These are phyloP conservation scores for Parelbella ahira DNA, from an alignment of 2,888 invertebrate species.

Conservation along the genomic window DNA sequence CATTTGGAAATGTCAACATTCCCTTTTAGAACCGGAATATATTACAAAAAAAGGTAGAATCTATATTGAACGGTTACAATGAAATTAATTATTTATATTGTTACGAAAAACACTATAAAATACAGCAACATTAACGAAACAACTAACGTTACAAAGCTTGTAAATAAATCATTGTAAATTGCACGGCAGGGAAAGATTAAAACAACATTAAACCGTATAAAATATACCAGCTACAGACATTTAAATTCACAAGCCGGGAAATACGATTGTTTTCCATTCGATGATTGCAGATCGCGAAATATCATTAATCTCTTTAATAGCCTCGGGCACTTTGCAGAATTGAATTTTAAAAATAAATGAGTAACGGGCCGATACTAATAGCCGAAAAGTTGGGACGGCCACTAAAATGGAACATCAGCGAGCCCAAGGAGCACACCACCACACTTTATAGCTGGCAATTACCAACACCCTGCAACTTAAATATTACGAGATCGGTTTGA, in stretches of 20 bases:
- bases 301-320: conserved; percentile 55
- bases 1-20: too few relatives aligned
- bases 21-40: too few relatives aligned
- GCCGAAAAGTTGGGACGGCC: conserved; percentile 57
- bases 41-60: too few relatives aligned
- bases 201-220: conserved; percentile 23
- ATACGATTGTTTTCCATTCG: conserved; percentile 25
- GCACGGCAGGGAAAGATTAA: conserved; percentile 21
- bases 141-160: too few relatives aligned
- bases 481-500: conserved; percentile 66
- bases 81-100: too few relatives aligned
- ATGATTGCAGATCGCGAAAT: conserved; percentile 28
- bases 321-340: conserved; percentile 46
- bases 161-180: conserved; percentile 18
- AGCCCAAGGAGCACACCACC: conserved; percentile 60
- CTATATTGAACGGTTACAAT: too few relatives aligned
- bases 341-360: conserved; percentile 58
- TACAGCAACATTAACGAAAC: conserved; percentile 13
- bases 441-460: conserved; percentile 71
- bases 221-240: conserved; percentile 22
- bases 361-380: conserved; percentile 55
- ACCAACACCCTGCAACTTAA: conserved; percentile 65
- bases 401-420: conserved; percentile 71
- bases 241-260: conserved; percentile 24
- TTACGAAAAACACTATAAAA: too few relatives aligned